Conservation (phyloP, 2,888 invertebrate species). For the Thalpophila matura region DNA sequence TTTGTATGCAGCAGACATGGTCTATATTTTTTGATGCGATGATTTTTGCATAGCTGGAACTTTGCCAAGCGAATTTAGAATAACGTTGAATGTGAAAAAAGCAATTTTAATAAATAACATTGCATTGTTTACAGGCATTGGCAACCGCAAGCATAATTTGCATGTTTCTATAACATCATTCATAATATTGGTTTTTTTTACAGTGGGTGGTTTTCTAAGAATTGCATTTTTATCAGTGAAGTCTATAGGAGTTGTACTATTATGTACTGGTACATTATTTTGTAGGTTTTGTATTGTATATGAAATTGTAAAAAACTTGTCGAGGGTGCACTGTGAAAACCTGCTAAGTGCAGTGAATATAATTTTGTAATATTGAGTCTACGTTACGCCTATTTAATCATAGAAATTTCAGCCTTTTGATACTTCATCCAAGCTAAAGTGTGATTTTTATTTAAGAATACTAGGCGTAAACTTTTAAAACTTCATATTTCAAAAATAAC, state of each 20-base stretch:
- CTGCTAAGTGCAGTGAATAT: too few species aligned
- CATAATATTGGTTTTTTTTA: slow-evolving; percentile 59
- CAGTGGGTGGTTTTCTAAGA: slow-evolving; percentile 41
- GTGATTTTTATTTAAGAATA: too few species aligned
- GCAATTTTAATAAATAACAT: slow-evolving; percentile 69
- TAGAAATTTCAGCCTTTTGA: too few species aligned
- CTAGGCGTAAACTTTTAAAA: too few species aligned
- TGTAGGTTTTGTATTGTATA: too few species aligned
- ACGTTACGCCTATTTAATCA: too few species aligned
- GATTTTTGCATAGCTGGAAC: slow-evolving; percentile 80
- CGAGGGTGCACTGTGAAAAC: too few species aligned
- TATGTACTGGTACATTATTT: background rate
- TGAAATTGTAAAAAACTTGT: too few species aligned
- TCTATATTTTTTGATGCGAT: slow-evolving; percentile 76
- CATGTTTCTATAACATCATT: slow-evolving; percentile 57
- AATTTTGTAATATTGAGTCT: too few species aligned
- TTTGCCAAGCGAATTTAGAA: slow-evolving; percentile 80
- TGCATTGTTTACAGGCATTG: slow-evolving; percentile 68
- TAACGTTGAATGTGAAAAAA: slow-evolving; percentile 77
- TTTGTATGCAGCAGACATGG: slow-evolving; percentile 72
- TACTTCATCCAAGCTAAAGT: too few species aligned
- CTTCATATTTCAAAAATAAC: too few species aligned
- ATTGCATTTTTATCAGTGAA: slow-evolving; percentile 43
- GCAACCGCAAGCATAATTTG: slow-evolving; percentile 66
- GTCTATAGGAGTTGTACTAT: background rate